A percentile compares a stretch with the other conserved stretches of the same genome.
Conservation (phyloP, 2,113 vertebrate genomes). For the Oostethus manadensis region DNA sequence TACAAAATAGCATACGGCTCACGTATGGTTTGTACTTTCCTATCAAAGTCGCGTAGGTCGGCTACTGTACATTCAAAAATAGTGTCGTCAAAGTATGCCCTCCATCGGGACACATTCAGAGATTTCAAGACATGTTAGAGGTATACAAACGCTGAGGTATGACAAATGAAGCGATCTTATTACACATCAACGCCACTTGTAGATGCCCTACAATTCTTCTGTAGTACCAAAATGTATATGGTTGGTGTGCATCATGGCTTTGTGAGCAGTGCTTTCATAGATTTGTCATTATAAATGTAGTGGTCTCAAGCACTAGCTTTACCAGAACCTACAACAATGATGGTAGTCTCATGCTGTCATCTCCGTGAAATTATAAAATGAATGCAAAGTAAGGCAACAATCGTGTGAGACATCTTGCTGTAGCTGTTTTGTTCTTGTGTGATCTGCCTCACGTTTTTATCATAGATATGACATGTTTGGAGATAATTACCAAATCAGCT, state of each 20-base stretch:
- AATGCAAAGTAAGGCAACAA: constrained; percentile 32
- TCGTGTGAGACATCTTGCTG: constrained; percentile 1
- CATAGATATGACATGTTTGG: constrained; percentile 1
- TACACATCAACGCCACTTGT: constrained; percentile 36
- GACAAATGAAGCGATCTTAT: constrained; percentile 42
- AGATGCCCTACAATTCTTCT: constrained; percentile 14
- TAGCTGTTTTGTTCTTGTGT: constrained; percentile 7
- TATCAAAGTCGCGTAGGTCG: constrained; percentile 19
- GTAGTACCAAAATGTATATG: constrained; percentile 27
- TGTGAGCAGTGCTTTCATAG: constrained; percentile 31
- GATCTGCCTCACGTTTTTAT: constrained; percentile 3
- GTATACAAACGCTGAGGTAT: constrained; percentile 48
- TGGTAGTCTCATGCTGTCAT: constrained; percentile 18
- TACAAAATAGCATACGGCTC: constrained; percentile 19
- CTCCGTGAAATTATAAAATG: constrained; percentile 10
- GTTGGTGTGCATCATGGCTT: neutral
- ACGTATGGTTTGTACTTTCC: constrained; percentile 8
- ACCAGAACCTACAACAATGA: constrained; percentile 10
- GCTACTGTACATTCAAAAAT: constrained; percentile 45
- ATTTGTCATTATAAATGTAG: constrained; percentile 4
- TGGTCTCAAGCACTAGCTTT: constrained; percentile 9
- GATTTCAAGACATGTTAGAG: constrained; percentile 42
- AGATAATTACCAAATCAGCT: constrained; percentile 7
- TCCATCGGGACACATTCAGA: constrained; percentile 45
- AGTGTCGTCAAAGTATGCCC: constrained; percentile 14